Percentiles rank a stretch among this genome's conserved stretches.
Conservation (phyloP, 2,797 vertebrate genomes). For the Danio tinwini region DNA sequence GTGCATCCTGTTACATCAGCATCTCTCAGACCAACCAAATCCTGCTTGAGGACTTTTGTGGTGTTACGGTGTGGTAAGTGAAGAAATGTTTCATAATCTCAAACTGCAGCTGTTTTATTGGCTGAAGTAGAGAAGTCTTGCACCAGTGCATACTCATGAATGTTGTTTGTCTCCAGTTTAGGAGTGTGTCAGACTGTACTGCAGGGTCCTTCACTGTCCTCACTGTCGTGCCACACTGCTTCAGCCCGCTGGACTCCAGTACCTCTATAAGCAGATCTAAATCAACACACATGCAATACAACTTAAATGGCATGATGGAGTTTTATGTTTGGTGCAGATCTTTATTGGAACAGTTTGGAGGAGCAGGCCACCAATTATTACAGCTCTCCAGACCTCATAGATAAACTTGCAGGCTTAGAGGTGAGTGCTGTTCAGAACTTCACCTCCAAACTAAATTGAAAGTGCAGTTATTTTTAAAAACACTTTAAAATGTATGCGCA, state of each 20-base stretch:
- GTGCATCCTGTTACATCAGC: constrained; percentile 4
- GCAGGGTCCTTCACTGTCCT: constrained; percentile 82
- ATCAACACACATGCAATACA: constrained; percentile 1
- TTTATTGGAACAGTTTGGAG: not conserved
- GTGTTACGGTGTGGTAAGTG: not conserved
- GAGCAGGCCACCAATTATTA: not conserved
- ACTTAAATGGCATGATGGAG: not conserved
- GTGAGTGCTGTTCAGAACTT: not conserved
- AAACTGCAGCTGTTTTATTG: not conserved
- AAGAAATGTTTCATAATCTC: not conserved
- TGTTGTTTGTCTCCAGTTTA: not conserved
- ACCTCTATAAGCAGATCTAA: constrained; percentile 36
- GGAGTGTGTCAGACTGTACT: constrained; percentile 75
- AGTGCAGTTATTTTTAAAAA: not conserved
- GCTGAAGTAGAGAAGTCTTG: not conserved
- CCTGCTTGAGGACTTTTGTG: constrained; percentile 6
- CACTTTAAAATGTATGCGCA: not conserved
- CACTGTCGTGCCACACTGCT: constrained; percentile 77
- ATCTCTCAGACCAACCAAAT: constrained; percentile 6
- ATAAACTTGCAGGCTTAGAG: not conserved
- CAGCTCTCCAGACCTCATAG: not conserved
- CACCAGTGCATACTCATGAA: not conserved
- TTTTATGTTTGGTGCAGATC: not conserved
- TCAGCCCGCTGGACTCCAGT: constrained; percentile 51
- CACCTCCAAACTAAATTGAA: not conserved